A percentile compares a stretch with the other conserved stretches of the same genome.
These are phyloP conservation scores for Pyrrhosoma nymphula DNA, from an alignment of 2,888 invertebrate species.

Conservation along the genomic window DNA sequence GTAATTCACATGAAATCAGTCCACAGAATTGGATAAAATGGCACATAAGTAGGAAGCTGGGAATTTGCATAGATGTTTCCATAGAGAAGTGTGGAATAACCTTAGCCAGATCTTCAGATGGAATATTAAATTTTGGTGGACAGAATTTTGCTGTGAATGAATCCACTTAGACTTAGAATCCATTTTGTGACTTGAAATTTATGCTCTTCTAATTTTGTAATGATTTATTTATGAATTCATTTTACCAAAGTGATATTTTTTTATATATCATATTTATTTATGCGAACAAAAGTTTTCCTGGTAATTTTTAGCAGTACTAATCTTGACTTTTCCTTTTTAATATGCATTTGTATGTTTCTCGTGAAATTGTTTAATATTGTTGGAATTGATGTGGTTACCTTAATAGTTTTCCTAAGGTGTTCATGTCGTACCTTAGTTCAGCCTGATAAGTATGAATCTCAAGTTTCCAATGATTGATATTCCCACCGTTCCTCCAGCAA, in stretches of 20 bases:
- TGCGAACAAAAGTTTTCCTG: not conserved
- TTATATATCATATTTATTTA: not conserved
- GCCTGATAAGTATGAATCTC: not conserved
- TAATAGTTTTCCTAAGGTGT: not conserved
- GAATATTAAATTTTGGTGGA: no score
- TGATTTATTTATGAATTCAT: not conserved
- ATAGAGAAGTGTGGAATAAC: not conserved
- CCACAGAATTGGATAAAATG: not conserved
- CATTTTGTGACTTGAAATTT: not conserved
- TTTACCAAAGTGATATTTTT: slow-evolving; percentile 28
- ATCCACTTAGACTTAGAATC: not conserved
- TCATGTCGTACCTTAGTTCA: not conserved
- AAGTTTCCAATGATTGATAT: not conserved
- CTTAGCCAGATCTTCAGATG: not conserved
- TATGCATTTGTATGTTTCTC: not conserved
- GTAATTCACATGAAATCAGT: not conserved
- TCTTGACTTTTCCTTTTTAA: not conserved
- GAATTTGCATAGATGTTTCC: not conserved
- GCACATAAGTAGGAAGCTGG: no score
- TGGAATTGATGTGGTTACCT: no score
- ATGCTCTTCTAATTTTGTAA: not conserved
- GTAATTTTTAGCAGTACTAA: not conserved
- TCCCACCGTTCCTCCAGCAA: not conserved
- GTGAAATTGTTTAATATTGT: not conserved
- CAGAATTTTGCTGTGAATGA: not conserved